Base-by-base conservation (phyloP, 1,140 invertebrate genomes). In the Bactericera cockerelli region DNA sequence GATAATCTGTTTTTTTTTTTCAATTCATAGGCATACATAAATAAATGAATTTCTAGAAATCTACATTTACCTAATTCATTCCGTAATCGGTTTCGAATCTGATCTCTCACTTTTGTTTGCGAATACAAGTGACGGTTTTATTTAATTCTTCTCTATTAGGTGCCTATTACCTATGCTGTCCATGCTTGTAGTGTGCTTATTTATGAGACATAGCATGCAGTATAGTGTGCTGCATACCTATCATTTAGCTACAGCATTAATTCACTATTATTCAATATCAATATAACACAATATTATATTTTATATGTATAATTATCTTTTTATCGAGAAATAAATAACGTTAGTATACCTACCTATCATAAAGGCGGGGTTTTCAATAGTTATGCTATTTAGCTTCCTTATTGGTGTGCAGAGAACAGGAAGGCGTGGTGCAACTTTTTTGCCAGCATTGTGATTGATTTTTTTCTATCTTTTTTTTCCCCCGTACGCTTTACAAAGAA, bases 331-430 rank as follows among this genome's bases (percentile, higher is more conserved):
- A 49, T 49, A 49, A 49, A 49, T 49, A 49, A 49, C 19, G 42
- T 49, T n/a, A n/a, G n/a, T n/a, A n/a, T n/a, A n/a, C n/a, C n/a
- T n/a, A n/a, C n/a, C n/a, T n/a, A 49, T 6, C 19, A 49, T 49
- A 49, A 49, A 49, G 42, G 42, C 42, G 42, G 42, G 19, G 42
- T 49, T 49, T 49, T 49, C 42, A 49, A 49, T 49, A 49, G 42
- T 49, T 49, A 49, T 49, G 42, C 42, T 49, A 49, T 49, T 49
- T 49, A 49, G 42, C 42, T 49, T 49, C 42, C 42, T 49, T 49
- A 49, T 49, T 49, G 42, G 42, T 49, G 42, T 49, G 19, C 22
- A 49, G 6, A 10, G 42, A 4, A 49, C 19, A 49, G 42, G 22
- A 49, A 16, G 42, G 42, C 42, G 42, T 49, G 42, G 42, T 49